A percentile compares a stretch with the other conserved stretches of the same genome.
Evolutionary conservation across 2,113 vertebrate species (phyloP).

Genomic region (Microtus pennsylvanicus): DNA sequence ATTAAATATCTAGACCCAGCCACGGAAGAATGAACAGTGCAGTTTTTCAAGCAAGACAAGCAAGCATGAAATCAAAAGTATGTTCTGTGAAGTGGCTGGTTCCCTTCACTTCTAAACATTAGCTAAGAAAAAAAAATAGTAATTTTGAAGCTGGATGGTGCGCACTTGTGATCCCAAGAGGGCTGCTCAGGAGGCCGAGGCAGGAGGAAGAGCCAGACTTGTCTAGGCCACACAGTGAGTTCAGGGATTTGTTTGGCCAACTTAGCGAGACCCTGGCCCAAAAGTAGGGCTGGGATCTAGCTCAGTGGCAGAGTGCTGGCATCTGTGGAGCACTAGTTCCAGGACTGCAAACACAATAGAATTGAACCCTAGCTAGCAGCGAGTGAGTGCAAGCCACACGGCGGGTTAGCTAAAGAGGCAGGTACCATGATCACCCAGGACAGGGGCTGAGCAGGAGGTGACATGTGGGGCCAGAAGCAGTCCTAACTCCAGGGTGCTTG

Average conservation of each 20-base stretch:
- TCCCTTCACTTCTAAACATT: background rate
- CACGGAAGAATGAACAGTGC: background rate
- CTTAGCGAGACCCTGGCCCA: background rate
- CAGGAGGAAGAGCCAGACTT: background rate
- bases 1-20: background rate
- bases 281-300: background rate
- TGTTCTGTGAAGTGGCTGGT: background rate
- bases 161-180: background rate
- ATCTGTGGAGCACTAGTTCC: background rate
- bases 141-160: background rate
- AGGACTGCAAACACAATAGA: background rate
- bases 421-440: background rate
- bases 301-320: background rate
- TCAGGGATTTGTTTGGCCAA: background rate
- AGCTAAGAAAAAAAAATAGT: background rate
- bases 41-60: conserved; percentile 14
- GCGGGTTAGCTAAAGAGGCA: background rate
- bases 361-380: background rate
- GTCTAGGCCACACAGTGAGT: background rate
- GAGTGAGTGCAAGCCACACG: background rate
- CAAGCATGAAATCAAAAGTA: conserved; percentile 2
- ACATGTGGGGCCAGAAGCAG: fast-evolving
- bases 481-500: background rate
- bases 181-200: background rate
- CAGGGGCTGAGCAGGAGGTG: background rate